Base-by-base conservation (phyloP, 2,797 vertebrate species). In the Acanthurus leucopareius region DNA sequence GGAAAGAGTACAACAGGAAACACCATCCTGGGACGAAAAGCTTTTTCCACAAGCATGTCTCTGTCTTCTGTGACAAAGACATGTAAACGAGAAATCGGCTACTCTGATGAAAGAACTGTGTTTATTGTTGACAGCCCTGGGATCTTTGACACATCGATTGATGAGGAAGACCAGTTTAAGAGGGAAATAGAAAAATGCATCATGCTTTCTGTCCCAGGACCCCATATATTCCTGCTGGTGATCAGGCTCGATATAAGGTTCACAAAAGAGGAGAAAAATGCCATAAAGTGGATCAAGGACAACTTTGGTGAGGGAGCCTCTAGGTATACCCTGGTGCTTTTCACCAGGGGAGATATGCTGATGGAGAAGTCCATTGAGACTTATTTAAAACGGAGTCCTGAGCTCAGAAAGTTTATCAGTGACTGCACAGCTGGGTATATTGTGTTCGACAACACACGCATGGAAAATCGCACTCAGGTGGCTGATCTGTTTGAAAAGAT, bases 1-100 rank as follows among this genome's bases (percentile, higher is more conserved):
- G 91, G 91, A 63, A 93, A 93, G 75, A 93, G 91, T 61, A 75
- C 80, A 13, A 85, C 91, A 65, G 92, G 88, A 13, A 93, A 93
- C 51, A 90, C 87, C 61, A 93, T 93, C 73, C 52, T 90, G 64
- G 59, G 78, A n/a, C 10, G 0, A 20, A 0, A 35, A 0, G 54
- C 8, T 32, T 93, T 93, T 72, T 0, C 2, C 0, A 19, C 40
- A 69, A 38, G 0, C 0, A 25, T 66, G 0, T 80, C 79, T 47
- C 28, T 20, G 2, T 48, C 80, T 10, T 90, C 92, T 57, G 86
- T 91, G 44, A 93, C 92, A 5, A 3, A 35, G 0, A 16, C 10
- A 0, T 88, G 83, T 20, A 3, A n/a, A 47, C 80, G 35, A 69
- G 17, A 2, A 44, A 48, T 8, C 2, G 0, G 1, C 1, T 5